A percentile compares a stretch with the other conserved stretches of the same genome.
Conservation (phyloP, 2,113 vertebrate species). For the Pheucticus melanocephalus region DNA sequence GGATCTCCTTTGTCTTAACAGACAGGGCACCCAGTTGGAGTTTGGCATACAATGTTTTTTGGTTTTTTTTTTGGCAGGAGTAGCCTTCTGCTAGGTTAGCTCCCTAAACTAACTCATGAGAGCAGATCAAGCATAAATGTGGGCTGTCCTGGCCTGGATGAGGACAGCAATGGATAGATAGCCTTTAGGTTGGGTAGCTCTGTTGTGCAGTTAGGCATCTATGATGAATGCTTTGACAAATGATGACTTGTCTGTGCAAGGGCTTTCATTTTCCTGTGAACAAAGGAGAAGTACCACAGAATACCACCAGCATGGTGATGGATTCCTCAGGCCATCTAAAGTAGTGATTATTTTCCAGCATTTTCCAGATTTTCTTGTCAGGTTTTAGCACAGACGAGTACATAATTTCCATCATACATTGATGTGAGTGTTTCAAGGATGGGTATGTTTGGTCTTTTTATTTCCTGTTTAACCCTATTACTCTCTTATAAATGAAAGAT, state of each 20-base stretch:
- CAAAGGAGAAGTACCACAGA: neutral
- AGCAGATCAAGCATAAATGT: neutral
- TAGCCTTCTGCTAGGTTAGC: neutral
- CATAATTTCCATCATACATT: neutral
- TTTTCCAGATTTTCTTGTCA: neutral
- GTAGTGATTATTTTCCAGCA: neutral
- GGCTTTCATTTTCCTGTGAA: neutral
- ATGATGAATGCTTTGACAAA: neutral
- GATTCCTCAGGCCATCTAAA: neutral
- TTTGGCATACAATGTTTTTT: neutral
- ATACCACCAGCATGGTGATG: fast-evolving
- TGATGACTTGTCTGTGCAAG: neutral
- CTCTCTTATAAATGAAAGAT: neutral
- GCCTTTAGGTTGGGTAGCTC: neutral
- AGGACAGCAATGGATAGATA: neutral
- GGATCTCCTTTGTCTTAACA: neutral
- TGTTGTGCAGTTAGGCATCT: neutral
- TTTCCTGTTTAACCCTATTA: neutral
- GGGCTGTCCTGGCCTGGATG: neutral
- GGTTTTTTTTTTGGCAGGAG: neutral
- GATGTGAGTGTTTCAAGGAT: neutral
- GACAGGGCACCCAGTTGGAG: neutral
- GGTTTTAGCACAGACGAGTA: neutral
- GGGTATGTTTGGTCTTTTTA: neutral
- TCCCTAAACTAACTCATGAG: neutral